A percentile compares a stretch with the other conserved stretches of the same genome.
Conservation (phyloP, 2,797 vertebrate genomes). For the Muraenolepis orangiensis region DNA sequence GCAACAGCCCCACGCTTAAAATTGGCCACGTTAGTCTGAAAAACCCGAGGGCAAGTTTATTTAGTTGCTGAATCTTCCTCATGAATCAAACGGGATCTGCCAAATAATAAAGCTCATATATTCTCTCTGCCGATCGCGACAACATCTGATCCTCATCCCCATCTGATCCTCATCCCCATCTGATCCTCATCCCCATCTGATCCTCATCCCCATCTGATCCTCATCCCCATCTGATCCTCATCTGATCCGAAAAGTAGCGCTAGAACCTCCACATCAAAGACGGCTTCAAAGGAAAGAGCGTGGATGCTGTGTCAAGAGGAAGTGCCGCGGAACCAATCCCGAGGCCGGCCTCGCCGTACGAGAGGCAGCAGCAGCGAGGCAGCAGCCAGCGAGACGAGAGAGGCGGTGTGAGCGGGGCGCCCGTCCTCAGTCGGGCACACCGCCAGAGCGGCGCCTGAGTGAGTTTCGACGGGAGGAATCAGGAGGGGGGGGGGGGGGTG, state of each 20-base stretch:
- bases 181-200: too few relatives aligned
- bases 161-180: too few relatives aligned
- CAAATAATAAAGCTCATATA: not conserved
- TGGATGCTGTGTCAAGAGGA: too few relatives aligned
- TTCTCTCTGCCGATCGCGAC: not conserved
- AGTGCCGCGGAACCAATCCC: slow-evolving; percentile 48
- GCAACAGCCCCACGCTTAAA: not conserved
- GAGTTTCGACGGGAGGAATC: slow-evolving; percentile 25
- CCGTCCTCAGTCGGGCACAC: slow-evolving; percentile 52
- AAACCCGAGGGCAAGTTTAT: not conserved
- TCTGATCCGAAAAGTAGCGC: too few relatives aligned
- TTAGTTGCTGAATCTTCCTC: not conserved
- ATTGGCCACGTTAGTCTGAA: not conserved
- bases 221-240: too few relatives aligned
- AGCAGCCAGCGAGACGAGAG: not conserved
- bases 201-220: too few relatives aligned
- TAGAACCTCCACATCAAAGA: too few relatives aligned
- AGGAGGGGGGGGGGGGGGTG: slow-evolving; percentile 38
- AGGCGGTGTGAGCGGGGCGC: slow-evolving; percentile 34
- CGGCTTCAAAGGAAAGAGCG: too few relatives aligned
- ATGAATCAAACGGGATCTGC: not conserved
- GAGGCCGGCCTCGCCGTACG: slow-evolving; percentile 21
- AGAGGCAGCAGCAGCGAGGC: not conserved
- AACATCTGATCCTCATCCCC: not conserved
- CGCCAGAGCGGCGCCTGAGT: slow-evolving; percentile 52